These are phyloP conservation scores for Mimachlamys varia DNA, from an alignment of 2,888 invertebrate species.

Conservation along the genomic window DNA sequence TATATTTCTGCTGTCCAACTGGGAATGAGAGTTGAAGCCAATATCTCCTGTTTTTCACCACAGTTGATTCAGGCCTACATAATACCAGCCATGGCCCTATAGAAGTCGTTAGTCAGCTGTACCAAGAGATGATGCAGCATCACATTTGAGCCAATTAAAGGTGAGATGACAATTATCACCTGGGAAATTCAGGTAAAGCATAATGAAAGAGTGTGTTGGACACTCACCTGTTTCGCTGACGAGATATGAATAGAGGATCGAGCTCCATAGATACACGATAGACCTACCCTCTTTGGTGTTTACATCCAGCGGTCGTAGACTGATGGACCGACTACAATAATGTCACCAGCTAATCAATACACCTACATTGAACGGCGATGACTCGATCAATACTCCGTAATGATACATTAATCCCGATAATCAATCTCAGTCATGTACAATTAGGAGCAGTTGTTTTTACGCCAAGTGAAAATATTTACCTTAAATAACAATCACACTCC, in stretches of 20 bases:
- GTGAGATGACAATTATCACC: not conserved
- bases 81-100: not conserved
- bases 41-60: not conserved
- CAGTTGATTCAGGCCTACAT: not conserved
- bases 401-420: not conserved
- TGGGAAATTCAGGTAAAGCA: slow-evolving; percentile 2
- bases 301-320: not conserved
- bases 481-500: not conserved
- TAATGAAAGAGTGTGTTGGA: not conserved
- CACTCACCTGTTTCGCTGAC: not conserved
- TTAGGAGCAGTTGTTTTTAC: slow-evolving; percentile 1
- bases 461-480: not conserved
- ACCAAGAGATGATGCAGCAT: not conserved
- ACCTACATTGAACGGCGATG: not conserved
- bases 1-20: not conserved
- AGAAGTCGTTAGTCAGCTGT: not conserved
- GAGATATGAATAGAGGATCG: not conserved
- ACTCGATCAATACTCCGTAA: not conserved
- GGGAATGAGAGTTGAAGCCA: not conserved
- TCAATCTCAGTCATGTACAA: not conserved
- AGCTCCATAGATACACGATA: not conserved
- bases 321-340: not conserved
- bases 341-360: not conserved
- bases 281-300: not conserved
- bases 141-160: not conserved